Conservation (phyloP, 37 sponge, comb jelly and placozoan genomes). For the Aphrocallistes beatrix region DNA sequence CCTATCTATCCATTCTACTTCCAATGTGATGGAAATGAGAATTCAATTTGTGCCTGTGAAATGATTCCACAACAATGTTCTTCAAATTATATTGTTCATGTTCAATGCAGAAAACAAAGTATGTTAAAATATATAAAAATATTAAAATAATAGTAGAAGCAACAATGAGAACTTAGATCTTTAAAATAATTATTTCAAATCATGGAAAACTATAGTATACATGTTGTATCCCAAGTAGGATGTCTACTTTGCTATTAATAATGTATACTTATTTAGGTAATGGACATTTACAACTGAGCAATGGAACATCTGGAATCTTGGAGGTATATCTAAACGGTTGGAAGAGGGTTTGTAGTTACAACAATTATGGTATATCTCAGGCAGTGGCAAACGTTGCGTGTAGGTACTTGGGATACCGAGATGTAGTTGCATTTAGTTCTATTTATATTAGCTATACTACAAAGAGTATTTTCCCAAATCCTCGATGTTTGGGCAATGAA, state of each 20-base stretch:
- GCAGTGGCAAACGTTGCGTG: background rate
- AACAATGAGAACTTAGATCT: too few species aligned
- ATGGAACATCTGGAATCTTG: background rate
- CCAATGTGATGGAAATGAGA: background rate
- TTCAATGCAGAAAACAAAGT: background rate
- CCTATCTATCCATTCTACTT: background rate
- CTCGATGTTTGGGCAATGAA: background rate
- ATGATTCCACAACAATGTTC: background rate
- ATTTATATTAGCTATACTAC: background rate
- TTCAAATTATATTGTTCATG: background rate
- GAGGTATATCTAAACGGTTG: background rate
- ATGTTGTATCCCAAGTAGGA: too few species aligned
- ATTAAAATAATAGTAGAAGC: too few species aligned
- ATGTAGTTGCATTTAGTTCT: background rate
- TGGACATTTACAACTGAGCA: background rate
- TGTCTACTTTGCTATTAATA: too few species aligned
- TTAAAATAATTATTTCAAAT: too few species aligned
- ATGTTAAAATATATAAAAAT: too few species aligned
- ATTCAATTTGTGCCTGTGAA: background rate
- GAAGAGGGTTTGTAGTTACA: background rate
- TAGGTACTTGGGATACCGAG: constrained; percentile 2
- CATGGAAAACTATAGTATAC: too few species aligned
- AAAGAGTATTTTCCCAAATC: background rate
- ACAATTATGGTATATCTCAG: background rate
- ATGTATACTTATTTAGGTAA: too few species aligned